These are phyloP conservation scores for Aplodontia rufa DNA, from an alignment of 2,113 vertebrate genomes.

Conservation along the genomic window DNA sequence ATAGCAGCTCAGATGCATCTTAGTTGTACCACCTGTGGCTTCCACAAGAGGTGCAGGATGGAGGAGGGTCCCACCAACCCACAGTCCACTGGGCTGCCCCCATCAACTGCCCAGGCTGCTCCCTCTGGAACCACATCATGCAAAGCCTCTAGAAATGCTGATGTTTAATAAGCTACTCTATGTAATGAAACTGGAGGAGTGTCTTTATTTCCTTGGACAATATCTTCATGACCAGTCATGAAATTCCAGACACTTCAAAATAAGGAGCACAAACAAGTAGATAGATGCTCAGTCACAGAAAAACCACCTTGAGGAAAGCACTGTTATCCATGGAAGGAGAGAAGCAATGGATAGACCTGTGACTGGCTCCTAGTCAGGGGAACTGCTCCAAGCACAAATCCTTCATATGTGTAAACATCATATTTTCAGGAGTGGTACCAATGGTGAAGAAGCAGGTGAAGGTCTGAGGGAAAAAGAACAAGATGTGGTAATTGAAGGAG, in stretches of 20 bases:
- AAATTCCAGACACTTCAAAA: neutral
- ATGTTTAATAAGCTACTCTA: neutral
- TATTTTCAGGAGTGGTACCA: neutral
- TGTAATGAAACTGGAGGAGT: neutral
- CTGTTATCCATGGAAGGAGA: neutral
- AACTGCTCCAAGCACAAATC: neutral
- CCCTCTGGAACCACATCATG: neutral
- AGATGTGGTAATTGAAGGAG: neutral
- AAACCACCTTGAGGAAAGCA: neutral
- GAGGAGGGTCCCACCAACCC: neutral
- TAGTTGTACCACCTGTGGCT: neutral
- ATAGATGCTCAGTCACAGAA: too few relatives aligned
- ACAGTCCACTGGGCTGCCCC: neutral
- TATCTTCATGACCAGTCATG: neutral
- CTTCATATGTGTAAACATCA: neutral
- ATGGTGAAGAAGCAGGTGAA: neutral
- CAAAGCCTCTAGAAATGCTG: neutral
- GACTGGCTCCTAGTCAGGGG: neutral
- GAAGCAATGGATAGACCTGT: neutral
- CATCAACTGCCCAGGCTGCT: neutral
- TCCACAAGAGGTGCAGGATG: neutral
- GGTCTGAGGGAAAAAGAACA: neutral
- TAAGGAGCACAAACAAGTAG: neutral
- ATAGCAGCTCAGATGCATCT: neutral
- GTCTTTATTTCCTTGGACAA: too few relatives aligned